Percentiles rank a stretch among this genome's conserved stretches.
These are phyloP conservation scores for Deroplatys truncata DNA, from an alignment of 2,888 invertebrate species.

Conservation along the genomic window DNA sequence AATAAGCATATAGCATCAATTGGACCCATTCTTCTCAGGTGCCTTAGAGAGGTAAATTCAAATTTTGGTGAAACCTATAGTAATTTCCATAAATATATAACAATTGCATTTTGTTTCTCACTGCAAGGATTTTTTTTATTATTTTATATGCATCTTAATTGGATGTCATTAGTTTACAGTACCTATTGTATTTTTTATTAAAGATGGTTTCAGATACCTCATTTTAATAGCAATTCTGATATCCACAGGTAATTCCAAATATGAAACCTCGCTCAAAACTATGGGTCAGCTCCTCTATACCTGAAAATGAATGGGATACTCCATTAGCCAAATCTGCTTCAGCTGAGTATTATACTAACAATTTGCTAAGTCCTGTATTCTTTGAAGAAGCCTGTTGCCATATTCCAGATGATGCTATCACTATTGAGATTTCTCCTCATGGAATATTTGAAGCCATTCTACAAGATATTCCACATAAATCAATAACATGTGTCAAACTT, in stretches of 20 bases:
- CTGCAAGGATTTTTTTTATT: too few species aligned
- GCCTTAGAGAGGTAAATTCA: slow-evolving; percentile 40
- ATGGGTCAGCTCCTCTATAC: slow-evolving; percentile 85
- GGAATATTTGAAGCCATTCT: slow-evolving; percentile 90
- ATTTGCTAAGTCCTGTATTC: slow-evolving; percentile 86
- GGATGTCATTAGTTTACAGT: too few species aligned
- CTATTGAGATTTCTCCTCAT: slow-evolving; percentile 92
- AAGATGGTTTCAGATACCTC: too few species aligned
- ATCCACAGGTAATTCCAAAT: slow-evolving; percentile 49
- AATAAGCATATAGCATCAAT: slow-evolving; percentile 41
- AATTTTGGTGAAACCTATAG: too few species aligned
- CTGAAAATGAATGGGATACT: slow-evolving; percentile 66
- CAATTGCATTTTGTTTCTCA: too few species aligned
- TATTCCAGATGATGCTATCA: slow-evolving; percentile 82
- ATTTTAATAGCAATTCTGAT: neutral
- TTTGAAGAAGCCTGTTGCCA: slow-evolving; percentile 84
- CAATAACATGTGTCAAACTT: slow-evolving; percentile 67
- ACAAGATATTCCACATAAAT: slow-evolving; percentile 69
- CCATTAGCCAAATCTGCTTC: slow-evolving; percentile 63
- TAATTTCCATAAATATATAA: too few species aligned
- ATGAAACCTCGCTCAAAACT: slow-evolving; percentile 64
- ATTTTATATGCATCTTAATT: too few species aligned
- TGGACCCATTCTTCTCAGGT: slow-evolving; percentile 44
- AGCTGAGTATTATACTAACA: slow-evolving; percentile 93
- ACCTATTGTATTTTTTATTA: too few species aligned